phyloP scores from a whole-genome alignment of 2,888 invertebrate species.

The Hypomecis punctinalis region DNA sequence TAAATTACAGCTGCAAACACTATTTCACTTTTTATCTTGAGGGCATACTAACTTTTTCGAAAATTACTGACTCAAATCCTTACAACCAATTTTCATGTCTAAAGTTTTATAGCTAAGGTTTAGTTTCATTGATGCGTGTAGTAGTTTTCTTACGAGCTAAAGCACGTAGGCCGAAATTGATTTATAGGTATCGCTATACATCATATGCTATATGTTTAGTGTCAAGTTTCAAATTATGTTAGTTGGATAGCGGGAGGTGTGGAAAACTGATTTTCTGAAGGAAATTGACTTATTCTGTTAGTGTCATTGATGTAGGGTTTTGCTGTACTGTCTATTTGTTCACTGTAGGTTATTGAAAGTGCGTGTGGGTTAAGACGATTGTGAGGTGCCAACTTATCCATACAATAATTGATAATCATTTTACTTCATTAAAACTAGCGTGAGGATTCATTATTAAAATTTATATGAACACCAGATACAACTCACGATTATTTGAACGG shows the following conservation, averaged over 20 bases:
- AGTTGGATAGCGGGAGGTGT: slow-evolving; percentile 34
- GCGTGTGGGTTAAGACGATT: too few species aligned
- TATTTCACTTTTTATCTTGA: slow-evolving; percentile 69
- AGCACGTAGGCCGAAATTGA: slow-evolving; percentile 61
- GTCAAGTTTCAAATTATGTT: slow-evolving; percentile 50
- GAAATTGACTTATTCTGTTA: slow-evolving; percentile 14
- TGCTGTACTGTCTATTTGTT: too few species aligned
- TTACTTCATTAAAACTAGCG: too few species aligned
- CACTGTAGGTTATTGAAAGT: too few species aligned
- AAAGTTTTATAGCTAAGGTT: neutral
- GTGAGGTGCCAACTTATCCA: too few species aligned
- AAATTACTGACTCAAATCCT: slow-evolving; percentile 21
- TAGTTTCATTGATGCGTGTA: slow-evolving; percentile 39
- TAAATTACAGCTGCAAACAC: slow-evolving; percentile 64
- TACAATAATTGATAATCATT: too few species aligned
- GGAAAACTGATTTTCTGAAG: slow-evolving; percentile 13
- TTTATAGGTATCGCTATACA: slow-evolving; percentile 62
- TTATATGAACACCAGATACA: too few species aligned
- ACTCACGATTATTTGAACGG: too few species aligned
- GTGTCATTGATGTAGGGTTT: neutral
- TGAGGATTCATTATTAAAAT: too few species aligned
- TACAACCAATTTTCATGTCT: slow-evolving; percentile 24
- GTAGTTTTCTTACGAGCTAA: slow-evolving; percentile 42
- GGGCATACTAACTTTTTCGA: slow-evolving; percentile 32
- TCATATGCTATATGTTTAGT: slow-evolving; percentile 42